These are phyloP conservation scores for Oncopodura yosiiana DNA, from an alignment of 1,140 invertebrate species.

Conservation along the genomic window DNA sequence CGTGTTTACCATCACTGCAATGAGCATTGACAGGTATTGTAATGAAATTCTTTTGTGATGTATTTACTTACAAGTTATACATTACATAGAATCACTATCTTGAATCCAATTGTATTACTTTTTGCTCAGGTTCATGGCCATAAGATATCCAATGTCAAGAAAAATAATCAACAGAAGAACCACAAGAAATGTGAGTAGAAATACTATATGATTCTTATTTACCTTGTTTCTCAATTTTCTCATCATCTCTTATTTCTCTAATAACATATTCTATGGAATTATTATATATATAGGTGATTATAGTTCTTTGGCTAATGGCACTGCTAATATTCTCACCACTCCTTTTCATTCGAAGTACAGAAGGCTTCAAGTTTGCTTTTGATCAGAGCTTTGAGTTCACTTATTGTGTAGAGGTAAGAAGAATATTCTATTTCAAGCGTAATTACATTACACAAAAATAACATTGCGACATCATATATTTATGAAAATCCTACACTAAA, in stretches of 20 bases:
- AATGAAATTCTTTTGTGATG: neutral
- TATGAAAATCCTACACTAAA: too few relatives aligned
- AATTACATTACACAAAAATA: neutral
- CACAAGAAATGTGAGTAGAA: constrained; percentile 16
- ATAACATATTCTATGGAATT: too few relatives aligned
- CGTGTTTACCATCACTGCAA: constrained; percentile 65
- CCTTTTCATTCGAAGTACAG: constrained; percentile 47
- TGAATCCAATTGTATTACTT: neutral
- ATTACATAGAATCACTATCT: neutral
- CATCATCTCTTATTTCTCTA: too few relatives aligned
- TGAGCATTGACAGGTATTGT: constrained; percentile 59
- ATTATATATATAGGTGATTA: constrained; percentile 41
- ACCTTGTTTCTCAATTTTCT: neutral
- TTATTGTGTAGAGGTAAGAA: constrained; percentile 54
- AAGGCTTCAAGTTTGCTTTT: constrained; percentile 39
- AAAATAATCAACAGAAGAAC: constrained; percentile 45
- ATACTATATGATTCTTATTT: neutral
- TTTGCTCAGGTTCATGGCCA: constrained; percentile 50
- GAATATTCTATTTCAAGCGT: neutral
- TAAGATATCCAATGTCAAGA: constrained; percentile 58
- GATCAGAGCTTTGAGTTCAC: constrained; percentile 38
- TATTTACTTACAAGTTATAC: neutral
- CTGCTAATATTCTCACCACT: constrained; percentile 56
- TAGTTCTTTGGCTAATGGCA: constrained; percentile 54
- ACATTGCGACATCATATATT: too few relatives aligned